Evolutionary conservation across 2,113 vertebrate species (phyloP).

Genomic region (Siniperca knerii): DNA sequence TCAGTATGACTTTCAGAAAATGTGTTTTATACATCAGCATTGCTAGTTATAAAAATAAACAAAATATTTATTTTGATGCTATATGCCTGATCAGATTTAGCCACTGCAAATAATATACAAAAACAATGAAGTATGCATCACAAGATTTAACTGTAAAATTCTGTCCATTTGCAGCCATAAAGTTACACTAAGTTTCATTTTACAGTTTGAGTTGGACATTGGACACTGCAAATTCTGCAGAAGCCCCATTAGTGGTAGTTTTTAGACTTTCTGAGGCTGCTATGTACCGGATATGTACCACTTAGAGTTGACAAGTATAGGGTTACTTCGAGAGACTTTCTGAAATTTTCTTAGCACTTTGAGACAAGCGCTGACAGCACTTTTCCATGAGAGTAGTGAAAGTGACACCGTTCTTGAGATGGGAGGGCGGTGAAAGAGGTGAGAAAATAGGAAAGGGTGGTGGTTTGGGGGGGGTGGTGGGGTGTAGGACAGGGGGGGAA

Average conservation of each 20-base stretch:
- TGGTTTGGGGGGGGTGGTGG: background rate
- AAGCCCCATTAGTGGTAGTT: slow-evolving; percentile 57
- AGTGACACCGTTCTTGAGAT: slow-evolving; percentile 79
- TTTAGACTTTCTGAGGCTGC: slow-evolving; percentile 59
- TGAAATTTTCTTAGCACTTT: slow-evolving; percentile 77
- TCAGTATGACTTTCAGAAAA: background rate
- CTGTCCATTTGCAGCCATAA: background rate
- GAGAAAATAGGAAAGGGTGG: slow-evolving; percentile 44
- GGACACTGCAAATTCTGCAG: slow-evolving; percentile 44
- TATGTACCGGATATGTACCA: slow-evolving; percentile 73
- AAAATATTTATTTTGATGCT: background rate
- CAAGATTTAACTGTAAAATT: background rate
- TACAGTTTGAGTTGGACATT: slow-evolving; percentile 33
- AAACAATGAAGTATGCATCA: background rate
- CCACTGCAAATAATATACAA: background rate
- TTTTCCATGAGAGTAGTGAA: slow-evolving; percentile 74
- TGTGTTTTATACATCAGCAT: background rate
- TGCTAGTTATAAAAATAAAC: background rate
- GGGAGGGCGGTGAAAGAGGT: slow-evolving; percentile 48
- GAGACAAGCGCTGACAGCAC: slow-evolving; percentile 80
- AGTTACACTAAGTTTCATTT: slow-evolving; percentile 12
- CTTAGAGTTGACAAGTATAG: slow-evolving; percentile 74
- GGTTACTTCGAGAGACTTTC: slow-evolving; percentile 79
- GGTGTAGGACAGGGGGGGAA: background rate
- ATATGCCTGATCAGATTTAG: background rate